A percentile compares a stretch with the other conserved stretches of the same genome.
Conservation (phyloP, 2,113 vertebrate species). For the Xiphophorus hellerii region DNA sequence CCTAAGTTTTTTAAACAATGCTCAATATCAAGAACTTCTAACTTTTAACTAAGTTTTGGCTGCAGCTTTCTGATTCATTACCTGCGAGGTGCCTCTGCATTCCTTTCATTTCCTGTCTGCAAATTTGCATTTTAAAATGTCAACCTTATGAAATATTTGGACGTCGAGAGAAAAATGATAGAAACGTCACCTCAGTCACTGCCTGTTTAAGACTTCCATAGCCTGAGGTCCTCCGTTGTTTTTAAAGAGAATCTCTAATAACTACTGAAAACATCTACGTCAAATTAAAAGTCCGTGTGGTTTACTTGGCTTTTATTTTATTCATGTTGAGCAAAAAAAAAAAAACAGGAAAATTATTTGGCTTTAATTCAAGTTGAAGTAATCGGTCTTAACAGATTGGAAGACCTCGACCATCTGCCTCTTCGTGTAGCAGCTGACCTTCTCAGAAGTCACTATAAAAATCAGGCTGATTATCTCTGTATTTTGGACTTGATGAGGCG, state of each 20-base stretch:
- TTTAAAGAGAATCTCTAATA: neutral
- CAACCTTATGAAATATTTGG: slow-evolving; percentile 49
- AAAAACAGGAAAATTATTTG: neutral
- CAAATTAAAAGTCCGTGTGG: no score
- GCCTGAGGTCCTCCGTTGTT: slow-evolving; percentile 29
- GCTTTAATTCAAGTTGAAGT: neutral
- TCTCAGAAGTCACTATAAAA: slow-evolving; percentile 43
- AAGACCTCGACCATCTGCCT: slow-evolving; percentile 18
- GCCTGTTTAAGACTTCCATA: slow-evolving; percentile 46
- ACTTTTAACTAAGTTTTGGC: no score
- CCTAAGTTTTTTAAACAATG: no score
- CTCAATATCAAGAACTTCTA: no score
- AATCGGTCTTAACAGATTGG: slow-evolving; percentile 15
- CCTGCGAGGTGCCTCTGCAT: slow-evolving; percentile 11
- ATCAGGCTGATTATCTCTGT: slow-evolving; percentile 33
- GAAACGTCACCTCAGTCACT: slow-evolving; percentile 56
- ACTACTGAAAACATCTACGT: neutral
- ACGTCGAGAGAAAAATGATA: slow-evolving; percentile 44
- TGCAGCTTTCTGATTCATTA: neutral
- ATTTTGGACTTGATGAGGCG: slow-evolving; percentile 30
- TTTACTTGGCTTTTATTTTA: neutral
- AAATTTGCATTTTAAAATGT: slow-evolving; percentile 70
- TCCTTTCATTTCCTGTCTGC: slow-evolving; percentile 35
- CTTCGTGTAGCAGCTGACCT: slow-evolving; percentile 44
- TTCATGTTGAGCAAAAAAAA: neutral